These are phyloP conservation scores for Didymodactylos carnosus DNA, from an alignment of 2,888 invertebrate genomes.

Conservation along the genomic window DNA sequence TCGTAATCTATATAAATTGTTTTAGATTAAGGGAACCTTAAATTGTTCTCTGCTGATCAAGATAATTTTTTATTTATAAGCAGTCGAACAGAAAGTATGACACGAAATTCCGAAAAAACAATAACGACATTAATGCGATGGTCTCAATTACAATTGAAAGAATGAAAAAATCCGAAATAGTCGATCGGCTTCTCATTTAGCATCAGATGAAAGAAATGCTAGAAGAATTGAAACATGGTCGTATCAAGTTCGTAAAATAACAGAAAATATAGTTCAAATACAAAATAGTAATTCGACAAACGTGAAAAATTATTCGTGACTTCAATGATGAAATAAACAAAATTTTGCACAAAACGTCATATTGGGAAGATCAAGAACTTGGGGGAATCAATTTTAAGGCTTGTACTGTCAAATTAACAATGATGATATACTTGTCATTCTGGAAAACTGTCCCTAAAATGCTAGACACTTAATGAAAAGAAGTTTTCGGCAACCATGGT, in stretches of 20 bases:
- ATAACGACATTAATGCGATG: constrained; percentile 97
- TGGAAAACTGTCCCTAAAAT: constrained; percentile 49
- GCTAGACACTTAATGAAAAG: constrained; percentile 43
- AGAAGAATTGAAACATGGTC: constrained; percentile 86
- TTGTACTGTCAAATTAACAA: background rate
- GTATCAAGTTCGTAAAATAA: constrained; percentile 82
- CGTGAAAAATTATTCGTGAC: constrained; percentile 51
- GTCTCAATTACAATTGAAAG: constrained; percentile 77
- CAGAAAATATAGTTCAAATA: constrained; percentile 93
- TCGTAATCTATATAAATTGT: too few relatives aligned
- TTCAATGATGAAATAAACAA: constrained; percentile 98
- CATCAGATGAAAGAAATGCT: constrained; percentile 76
- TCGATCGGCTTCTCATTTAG: constrained; percentile 66
- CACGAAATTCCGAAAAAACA: constrained; percentile 89
- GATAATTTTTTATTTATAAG: too few relatives aligned
- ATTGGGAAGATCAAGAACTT: constrained; percentile 85
- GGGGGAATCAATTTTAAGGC: constrained; percentile 63
- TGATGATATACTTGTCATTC: background rate
- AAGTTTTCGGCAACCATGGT: constrained; percentile 88
- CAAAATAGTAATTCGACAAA: constrained; percentile 56
- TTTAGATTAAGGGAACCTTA: too few relatives aligned
- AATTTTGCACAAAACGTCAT: constrained; percentile 72
- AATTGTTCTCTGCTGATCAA: too few relatives aligned
- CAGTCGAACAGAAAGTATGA: too few relatives aligned
- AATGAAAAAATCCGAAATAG: constrained; percentile 8